Evolutionary conservation across 2,113 vertebrate species (phyloP).

Genomic region (Crocuta crocuta): DNA sequence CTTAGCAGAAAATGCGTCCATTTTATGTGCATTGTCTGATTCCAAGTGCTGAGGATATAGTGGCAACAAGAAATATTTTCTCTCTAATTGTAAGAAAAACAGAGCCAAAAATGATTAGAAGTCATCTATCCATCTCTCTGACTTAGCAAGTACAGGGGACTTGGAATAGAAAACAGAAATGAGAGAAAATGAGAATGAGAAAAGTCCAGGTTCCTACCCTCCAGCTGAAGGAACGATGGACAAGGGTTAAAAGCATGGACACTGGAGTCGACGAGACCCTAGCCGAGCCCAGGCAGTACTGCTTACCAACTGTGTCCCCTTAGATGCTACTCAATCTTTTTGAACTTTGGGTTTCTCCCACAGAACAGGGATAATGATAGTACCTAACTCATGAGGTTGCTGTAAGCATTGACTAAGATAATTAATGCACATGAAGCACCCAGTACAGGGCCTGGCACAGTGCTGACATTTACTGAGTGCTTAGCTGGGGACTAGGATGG

Average conservation of each 20-base stretch:
- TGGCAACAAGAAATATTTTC: background rate
- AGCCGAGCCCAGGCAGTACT: background rate
- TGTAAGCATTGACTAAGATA: background rate
- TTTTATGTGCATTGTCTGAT: background rate
- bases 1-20: background rate
- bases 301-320: background rate
- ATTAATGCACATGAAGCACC: background rate
- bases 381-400: background rate
- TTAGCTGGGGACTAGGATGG: background rate
- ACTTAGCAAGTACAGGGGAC: background rate
- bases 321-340: background rate
- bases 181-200: background rate
- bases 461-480: background rate
- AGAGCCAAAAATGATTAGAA: background rate
- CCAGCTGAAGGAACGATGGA: background rate
- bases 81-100: background rate
- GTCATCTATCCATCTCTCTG: background rate
- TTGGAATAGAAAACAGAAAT: background rate
- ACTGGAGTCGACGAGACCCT: background rate
- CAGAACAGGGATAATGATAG: background rate
- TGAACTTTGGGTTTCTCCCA: background rate
- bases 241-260: background rate
- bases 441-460: background rate
- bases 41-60: background rate
- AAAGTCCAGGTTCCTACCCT: background rate